These are phyloP conservation scores for Eupeodes latifasciatus DNA, from an alignment of 2,888 invertebrate species.

Conservation along the genomic window DNA sequence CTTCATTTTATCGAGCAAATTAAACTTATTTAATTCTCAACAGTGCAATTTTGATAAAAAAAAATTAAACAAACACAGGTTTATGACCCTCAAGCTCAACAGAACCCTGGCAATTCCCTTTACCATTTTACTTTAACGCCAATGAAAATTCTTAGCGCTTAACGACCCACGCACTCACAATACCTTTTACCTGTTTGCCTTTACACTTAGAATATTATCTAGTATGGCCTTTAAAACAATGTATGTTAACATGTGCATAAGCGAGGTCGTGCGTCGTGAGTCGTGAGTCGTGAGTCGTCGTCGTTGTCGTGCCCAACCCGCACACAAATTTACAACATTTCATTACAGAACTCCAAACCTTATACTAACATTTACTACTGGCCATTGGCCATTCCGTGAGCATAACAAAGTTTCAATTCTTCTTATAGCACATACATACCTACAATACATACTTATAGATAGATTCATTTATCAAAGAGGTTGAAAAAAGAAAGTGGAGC, in stretches of 20 bases:
- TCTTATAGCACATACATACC: not conserved
- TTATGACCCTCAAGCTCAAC: constrained; percentile 15
- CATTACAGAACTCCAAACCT: constrained; percentile 16
- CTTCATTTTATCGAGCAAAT: constrained; percentile 26
- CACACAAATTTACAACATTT: constrained; percentile 50
- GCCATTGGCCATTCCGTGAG: not conserved
- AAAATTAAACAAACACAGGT: constrained; percentile 5
- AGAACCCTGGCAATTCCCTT: constrained; percentile 57
- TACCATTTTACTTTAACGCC: constrained; percentile 40
- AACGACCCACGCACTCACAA: constrained; percentile 36
- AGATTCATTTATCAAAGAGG: constrained; percentile 62
- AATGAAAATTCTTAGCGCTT: constrained; percentile 55
- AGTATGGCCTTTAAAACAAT: constrained; percentile 5
- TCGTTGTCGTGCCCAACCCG: constrained; percentile 58
- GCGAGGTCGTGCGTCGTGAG: constrained; percentile 28
- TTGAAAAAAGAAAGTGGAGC: constrained; percentile 39
- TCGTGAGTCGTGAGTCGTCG: not conserved
- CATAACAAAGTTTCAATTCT: constrained; percentile 55
- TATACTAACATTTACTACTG: not conserved
- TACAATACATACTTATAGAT: constrained; percentile 58
- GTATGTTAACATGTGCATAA: constrained; percentile 19
- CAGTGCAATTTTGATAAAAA: constrained; percentile 42
- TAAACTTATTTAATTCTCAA: constrained; percentile 54
- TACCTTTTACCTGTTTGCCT: constrained; percentile 15
- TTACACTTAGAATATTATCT: constrained; percentile 19